Evolutionary conservation across 37 sponge, comb jelly and placozoan genomes (phyloP), one percentile per base, ranked within the genome.

Genomic region (Geodia barretti): DNA sequence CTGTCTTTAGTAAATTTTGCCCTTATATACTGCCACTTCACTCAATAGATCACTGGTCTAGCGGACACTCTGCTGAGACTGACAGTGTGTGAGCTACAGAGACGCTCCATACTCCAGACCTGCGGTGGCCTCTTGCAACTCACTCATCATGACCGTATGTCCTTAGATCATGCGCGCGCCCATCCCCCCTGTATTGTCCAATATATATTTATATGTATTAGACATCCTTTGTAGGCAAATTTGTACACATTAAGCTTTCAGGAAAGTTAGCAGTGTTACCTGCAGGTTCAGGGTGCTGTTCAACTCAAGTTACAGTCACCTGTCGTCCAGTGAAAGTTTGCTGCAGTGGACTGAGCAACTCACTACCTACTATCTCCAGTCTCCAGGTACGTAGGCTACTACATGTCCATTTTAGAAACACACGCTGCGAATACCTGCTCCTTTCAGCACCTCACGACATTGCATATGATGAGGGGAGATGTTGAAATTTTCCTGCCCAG

Each of bases 221-320:
- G 3, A 26, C 3, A 1, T 68, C 32, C 33, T 32, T 68, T 8
- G 32, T n/a, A n/a, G n/a, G n/a, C n/a, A n/a, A n/a, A n/a, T n/a
- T n/a, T n/a, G n/a, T n/a, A n/a, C n/a, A n/a, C n/a, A n/a, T n/a
- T n/a, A n/a, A n/a, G n/a, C n/a, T n/a, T n/a, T n/a, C n/a, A n/a
- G n/a, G n/a, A n/a, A n/a, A n/a, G n/a, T n/a, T n/a, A 3, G 54
- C 54, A 17, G 14, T 47, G 54, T 47, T 47, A n/a, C 68, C 8
- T 28, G 1, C 71, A 84, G 85, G 63, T 84, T 4, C 85, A 84
- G 33, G 85, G 77, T 41, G 85, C 74, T 64, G 29, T 86, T 66
- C 67, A 76, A 41, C 19, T 81, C 41, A 30, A 72, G 88, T n/a
- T 47, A 68, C 39, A 60, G 65, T 70, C 41, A 20, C 20, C 37